These are phyloP conservation scores for Lepilemur ruficaudatus DNA, from an alignment of 2,797 vertebrate species.

Conservation along the genomic window DNA sequence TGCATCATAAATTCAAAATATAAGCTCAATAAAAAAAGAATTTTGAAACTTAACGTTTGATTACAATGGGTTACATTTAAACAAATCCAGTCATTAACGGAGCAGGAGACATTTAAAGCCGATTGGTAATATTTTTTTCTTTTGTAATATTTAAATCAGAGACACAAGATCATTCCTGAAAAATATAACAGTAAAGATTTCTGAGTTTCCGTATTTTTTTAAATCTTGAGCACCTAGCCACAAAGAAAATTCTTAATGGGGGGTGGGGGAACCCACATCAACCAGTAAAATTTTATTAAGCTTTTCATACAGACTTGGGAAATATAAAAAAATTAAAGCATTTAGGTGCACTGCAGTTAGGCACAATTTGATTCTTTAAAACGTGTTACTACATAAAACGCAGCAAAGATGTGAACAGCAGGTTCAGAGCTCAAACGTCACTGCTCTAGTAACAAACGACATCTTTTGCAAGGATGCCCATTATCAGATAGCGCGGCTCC, in stretches of 20 bases:
- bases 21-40: neutral
- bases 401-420: neutral
- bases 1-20: neutral
- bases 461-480: constrained; percentile 19
- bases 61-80: neutral
- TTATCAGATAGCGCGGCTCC: neutral
- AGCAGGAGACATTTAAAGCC: neutral
- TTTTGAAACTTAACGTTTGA: constrained; percentile 16
- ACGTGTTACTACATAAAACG: neutral
- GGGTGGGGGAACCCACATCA: neutral
- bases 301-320: constrained; percentile 13
- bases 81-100: neutral
- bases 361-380: neutral
- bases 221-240: neutral
- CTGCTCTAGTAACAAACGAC: neutral
- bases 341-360: neutral
- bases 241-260: neutral
- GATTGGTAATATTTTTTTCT: neutral
- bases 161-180: neutral
- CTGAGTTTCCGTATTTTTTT: neutral
- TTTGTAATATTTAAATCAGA: constrained; percentile 8
- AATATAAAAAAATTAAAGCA: neutral
- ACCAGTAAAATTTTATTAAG: constrained; percentile 18
- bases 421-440: neutral
- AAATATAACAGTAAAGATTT: neutral